Percentiles rank a stretch among this genome's conserved stretches.
Evolutionary conservation across 2,888 invertebrate species (phyloP).

Genomic region (Agrochola lychnidis): DNA sequence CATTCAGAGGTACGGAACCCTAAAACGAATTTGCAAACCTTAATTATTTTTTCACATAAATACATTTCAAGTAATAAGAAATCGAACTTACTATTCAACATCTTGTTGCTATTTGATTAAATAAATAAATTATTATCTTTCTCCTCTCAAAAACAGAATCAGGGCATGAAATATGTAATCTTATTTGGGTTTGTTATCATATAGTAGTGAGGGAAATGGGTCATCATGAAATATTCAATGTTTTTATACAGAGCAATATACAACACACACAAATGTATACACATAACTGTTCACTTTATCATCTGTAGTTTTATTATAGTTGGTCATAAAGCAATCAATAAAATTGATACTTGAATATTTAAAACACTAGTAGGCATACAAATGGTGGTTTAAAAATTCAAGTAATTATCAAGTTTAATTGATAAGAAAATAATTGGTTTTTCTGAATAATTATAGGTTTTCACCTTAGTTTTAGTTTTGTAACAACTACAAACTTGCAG

Average conservation of each 20-base stretch:
- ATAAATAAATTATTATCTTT: neutral
- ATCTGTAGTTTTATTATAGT: slow-evolving; percentile 6
- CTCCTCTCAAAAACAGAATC: neutral
- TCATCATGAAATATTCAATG: slow-evolving; percentile 2
- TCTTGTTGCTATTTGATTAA: too few species aligned
- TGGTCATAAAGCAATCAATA: slow-evolving; percentile 7
- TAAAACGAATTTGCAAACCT: too few species aligned
- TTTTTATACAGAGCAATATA: neutral
- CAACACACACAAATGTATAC: neutral
- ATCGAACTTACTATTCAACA: neutral
- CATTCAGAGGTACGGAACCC: too few species aligned
- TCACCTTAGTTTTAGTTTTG: neutral
- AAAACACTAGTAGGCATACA: neutral
- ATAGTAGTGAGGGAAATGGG: slow-evolving; percentile 13
- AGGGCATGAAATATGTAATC: slow-evolving; percentile 4
- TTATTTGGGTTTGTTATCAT: slow-evolving; percentile 24
- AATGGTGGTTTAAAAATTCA: too few species aligned
- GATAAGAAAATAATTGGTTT: neutral
- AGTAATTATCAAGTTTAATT: neutral
- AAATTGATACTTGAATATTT: neutral
- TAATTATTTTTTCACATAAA: neutral
- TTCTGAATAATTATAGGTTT: neutral
- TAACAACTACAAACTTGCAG: neutral
- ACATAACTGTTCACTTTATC: neutral
- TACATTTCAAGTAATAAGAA: neutral